These are phyloP conservation scores for Rhynchotus rufescens DNA, from an alignment of 2,797 vertebrate genomes.

Conservation along the genomic window DNA sequence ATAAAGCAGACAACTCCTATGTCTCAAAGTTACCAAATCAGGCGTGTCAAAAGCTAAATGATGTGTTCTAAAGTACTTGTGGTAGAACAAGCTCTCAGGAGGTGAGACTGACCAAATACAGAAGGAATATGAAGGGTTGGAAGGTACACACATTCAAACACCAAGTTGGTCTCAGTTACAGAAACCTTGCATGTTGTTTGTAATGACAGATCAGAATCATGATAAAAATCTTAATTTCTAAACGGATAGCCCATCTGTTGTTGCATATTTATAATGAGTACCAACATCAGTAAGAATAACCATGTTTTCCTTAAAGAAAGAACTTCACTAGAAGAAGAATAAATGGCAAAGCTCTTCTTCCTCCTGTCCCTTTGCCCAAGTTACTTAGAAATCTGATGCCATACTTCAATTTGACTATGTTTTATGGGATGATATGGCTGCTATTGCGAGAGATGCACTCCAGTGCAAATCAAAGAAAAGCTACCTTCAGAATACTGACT, in stretches of 20 bases:
- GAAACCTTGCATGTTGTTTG: background rate
- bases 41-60: background rate
- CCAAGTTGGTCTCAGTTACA: background rate
- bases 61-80: background rate
- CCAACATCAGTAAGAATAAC: background rate
- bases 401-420: background rate
- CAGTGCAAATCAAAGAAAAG: slow-evolving; percentile 5
- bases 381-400: background rate
- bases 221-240: slow-evolving; percentile 8
- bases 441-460: background rate
- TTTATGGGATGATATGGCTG: background rate
- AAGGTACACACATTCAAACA: background rate
- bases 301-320: background rate
- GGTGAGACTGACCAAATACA: background rate
- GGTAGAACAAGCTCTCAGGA: background rate
- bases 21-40: background rate
- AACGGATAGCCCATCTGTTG: background rate
- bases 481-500: background rate
- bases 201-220: background rate
- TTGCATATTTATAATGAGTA: background rate
- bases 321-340: background rate
- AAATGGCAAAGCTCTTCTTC: background rate
- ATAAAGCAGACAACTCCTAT: background rate
- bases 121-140: background rate
- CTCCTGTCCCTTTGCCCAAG: background rate